phyloP scores from a whole-genome alignment of 2,797 vertebrate genomes.

The Prionace glauca region DNA sequence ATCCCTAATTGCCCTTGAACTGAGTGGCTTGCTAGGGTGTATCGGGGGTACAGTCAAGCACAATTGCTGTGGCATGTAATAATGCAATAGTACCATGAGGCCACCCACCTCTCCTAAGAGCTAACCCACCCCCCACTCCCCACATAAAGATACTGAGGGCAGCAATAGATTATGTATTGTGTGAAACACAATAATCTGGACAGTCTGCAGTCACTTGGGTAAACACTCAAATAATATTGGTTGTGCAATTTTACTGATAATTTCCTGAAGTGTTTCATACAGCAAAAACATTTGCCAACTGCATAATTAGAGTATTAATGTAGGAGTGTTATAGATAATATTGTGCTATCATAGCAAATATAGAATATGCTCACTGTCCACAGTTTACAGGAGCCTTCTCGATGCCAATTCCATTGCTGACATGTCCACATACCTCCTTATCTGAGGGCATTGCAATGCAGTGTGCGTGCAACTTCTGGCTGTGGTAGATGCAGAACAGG shows the following conservation, averaged over 20 bases:
- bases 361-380: background rate
- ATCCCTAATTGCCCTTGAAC: too few species aligned
- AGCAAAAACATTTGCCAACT: background rate
- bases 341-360: background rate
- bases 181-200: background rate
- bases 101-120: too few species aligned
- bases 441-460: background rate
- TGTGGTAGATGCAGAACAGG: background rate
- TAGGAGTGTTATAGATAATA: background rate
- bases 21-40: too few species aligned
- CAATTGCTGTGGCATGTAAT: too few species aligned
- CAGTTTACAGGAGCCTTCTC: background rate
- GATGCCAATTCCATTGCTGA: background rate
- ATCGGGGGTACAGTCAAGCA: too few species aligned
- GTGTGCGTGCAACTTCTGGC: background rate
- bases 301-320: background rate
- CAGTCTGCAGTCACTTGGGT: background rate
- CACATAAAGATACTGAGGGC: background rate
- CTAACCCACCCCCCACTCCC: too few species aligned
- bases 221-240: background rate
- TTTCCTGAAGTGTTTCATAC: background rate
- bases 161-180: background rate
- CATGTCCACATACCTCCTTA: background rate
- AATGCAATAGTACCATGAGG: too few species aligned
- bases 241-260: background rate